These are phyloP conservation scores for Arctocebus calabarensis DNA, from an alignment of 2,797 vertebrate species.

Conservation along the genomic window DNA sequence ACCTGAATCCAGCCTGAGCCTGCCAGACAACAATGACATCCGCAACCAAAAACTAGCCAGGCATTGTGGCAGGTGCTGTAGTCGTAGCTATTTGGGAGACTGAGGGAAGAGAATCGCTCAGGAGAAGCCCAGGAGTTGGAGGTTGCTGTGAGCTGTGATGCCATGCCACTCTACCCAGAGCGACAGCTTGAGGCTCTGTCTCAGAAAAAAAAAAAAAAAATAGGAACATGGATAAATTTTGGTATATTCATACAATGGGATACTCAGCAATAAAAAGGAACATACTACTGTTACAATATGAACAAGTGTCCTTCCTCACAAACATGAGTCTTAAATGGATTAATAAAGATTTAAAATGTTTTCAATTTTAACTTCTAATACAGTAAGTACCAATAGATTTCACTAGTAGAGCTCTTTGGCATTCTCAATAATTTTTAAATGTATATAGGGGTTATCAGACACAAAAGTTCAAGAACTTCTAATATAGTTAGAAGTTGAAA, in stretches of 20 bases:
- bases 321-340: not conserved
- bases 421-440: slow-evolving; percentile 32
- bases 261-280: not conserved
- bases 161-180: too few relatives aligned
- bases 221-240: not conserved
- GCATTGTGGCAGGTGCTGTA: too few relatives aligned
- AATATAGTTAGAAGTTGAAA: slow-evolving; percentile 15
- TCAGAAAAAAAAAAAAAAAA: too few relatives aligned
- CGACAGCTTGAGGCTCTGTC: too few relatives aligned
- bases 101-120: too few relatives aligned
- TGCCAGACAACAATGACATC: too few relatives aligned
- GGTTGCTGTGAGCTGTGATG: too few relatives aligned
- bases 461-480: not conserved
- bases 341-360: not conserved
- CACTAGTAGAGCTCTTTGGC: not conserved
- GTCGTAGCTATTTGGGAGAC: too few relatives aligned
- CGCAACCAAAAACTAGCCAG: too few relatives aligned
- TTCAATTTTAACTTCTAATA: slow-evolving; percentile 51
- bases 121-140: too few relatives aligned
- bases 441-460: not conserved
- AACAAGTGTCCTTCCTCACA: slow-evolving; percentile 23
- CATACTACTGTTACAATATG: not conserved
- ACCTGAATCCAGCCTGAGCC: too few relatives aligned
- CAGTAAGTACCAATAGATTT: not conserved
- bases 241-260: not conserved